phyloP scores from a whole-genome alignment of 2,888 invertebrate species.

The Cantharis lateralis region DNA sequence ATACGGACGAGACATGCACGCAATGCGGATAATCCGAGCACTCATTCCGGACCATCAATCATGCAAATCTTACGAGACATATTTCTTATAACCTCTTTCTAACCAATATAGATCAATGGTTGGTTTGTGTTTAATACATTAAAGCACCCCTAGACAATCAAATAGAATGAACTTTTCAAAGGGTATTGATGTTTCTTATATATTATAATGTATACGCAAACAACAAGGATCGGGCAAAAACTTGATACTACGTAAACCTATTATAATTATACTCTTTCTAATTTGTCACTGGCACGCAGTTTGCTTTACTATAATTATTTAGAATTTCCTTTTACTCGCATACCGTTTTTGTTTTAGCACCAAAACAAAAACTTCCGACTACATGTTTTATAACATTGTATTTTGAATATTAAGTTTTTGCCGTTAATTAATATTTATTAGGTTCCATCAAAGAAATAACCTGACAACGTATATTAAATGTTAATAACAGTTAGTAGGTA shows the following conservation, averaged over 20 bases:
- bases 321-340: constrained; percentile 9
- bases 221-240: constrained; percentile 2
- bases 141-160: constrained; percentile 15
- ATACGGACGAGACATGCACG: constrained; percentile 47
- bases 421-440: neutral
- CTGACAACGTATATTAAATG: neutral
- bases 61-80: constrained; percentile 48
- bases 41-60: constrained; percentile 51
- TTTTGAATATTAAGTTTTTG: neutral
- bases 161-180: constrained; percentile 19
- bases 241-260: constrained; percentile 13
- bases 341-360: neutral
- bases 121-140: constrained; percentile 23
- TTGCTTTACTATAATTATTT: constrained; percentile 40
- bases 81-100: constrained; percentile 35
- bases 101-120: constrained; percentile 29
- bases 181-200: constrained; percentile 12
- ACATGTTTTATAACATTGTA: neutral
- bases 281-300: constrained; percentile 42
- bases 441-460: neutral
- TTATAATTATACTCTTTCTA: constrained; percentile 37
- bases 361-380: neutral
- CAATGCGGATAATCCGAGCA: constrained; percentile 52
- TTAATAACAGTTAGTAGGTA: neutral
- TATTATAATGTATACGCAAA: neutral